Base-by-base conservation (phyloP, 1,140 invertebrate genomes). In the Phymastichus coffea region DNA sequence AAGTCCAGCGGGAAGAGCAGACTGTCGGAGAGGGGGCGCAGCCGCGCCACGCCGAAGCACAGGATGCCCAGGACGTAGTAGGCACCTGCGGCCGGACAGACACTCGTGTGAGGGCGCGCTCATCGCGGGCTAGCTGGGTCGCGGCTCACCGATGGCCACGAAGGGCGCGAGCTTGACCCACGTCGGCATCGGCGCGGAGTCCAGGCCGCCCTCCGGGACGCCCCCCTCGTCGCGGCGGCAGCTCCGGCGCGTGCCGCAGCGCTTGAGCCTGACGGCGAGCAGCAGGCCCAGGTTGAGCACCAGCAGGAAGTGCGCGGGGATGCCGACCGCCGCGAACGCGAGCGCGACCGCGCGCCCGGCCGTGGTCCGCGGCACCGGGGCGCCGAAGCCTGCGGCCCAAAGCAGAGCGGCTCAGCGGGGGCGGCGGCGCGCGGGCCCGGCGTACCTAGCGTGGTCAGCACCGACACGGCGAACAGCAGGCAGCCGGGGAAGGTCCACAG, bases 1-100 rank as follows among this genome's bases (percentile, higher is more conserved):
- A 89, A 89, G 67, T 88, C 86, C 57, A 88, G 66, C 2, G 87
- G 86, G 70, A 88, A 88, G 65, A 88, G 76, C 7, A 86, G 66
- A 61, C 81, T 80, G n/a, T 85, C 83, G 4, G 82, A 70, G 2
- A 83, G 68, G 9, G 80, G 74, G 52, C 82, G 79, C 20, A 76
- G 63, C 56, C 86, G 75, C 6, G 80, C 73, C 6, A 84, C 74
- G 4, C 87, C 87, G 57, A 89, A 89, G 3, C 81, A 64, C 1
- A 86, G 38, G 35, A 85, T 78, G 0, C 87, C 87, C 3, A 83
- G 33, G 2, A 82, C 28, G 63, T 88, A 88, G 71, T 88, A 88
- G 2, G 78, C 48, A 47, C 40, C 78, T 80, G 64, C 4, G 53
- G 65, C 47, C 67, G 38, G 15, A 41, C 15, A 41, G 15, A 8